Conservation (phyloP, 2,797 vertebrate genomes). For the Dallia pectoralis region DNA sequence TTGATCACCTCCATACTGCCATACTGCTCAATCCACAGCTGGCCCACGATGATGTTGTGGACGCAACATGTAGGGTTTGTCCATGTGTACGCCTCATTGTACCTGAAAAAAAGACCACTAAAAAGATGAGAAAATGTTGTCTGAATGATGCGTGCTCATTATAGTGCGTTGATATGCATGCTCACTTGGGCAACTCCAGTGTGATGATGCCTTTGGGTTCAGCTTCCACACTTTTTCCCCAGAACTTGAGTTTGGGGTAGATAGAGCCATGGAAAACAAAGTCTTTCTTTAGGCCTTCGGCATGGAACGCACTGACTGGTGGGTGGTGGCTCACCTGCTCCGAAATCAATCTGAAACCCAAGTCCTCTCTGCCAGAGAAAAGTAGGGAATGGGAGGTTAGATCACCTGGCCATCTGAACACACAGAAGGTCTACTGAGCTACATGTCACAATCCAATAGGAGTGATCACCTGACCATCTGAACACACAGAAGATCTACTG, state of each 20-base stretch:
- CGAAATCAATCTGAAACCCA: conserved; percentile 93
- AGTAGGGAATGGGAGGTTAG: neutral
- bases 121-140: neutral
- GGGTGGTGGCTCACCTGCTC: conserved; percentile 99
- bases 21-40: conserved; percentile 99
- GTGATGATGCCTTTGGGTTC: conserved; percentile 96
- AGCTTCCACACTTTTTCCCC: conserved; percentile 98
- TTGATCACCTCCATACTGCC: conserved; percentile 95
- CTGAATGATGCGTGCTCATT: neutral
- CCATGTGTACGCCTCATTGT: conserved; percentile 96
- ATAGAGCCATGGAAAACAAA: conserved; percentile 97
- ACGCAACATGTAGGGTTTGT: conserved; percentile 97
- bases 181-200: conserved; percentile 93
- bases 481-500: too few relatives aligned
- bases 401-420: too few relatives aligned
- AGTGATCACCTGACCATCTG: too few relatives aligned
- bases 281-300: conserved; percentile 89
- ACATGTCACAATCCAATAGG: too few relatives aligned
- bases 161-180: conserved; percentile 24
- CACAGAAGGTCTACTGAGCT: too few relatives aligned
- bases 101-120: conserved; percentile 60
- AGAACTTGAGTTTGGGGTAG: conserved; percentile 98
- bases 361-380: conserved; percentile 82
- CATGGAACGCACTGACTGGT: conserved; percentile 96
- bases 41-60: conserved; percentile 97